Evolutionary conservation across 2,797 vertebrate species (phyloP).

Genomic region (Enteromius anoplus): DNA sequence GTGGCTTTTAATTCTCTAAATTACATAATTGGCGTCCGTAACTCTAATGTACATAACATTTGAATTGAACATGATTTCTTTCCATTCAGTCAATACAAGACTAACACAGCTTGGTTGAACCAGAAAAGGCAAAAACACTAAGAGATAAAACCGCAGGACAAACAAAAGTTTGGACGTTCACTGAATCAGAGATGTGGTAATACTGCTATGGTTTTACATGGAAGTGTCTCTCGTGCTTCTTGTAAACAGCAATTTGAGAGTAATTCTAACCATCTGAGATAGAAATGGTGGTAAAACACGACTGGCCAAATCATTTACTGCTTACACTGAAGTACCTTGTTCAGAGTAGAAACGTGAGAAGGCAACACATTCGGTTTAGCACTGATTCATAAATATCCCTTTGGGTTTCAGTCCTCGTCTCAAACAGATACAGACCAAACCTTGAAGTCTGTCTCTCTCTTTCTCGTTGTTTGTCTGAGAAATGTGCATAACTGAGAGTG

Average conservation of each 20-base stretch:
- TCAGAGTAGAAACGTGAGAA: constrained; percentile 67
- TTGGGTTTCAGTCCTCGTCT: constrained; percentile 66
- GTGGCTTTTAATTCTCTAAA: constrained; percentile 61
- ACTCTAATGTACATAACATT: constrained; percentile 67
- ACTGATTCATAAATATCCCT: constrained; percentile 75
- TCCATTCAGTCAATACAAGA: constrained; percentile 67
- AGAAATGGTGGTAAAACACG: neutral
- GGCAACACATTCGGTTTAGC: constrained; percentile 64
- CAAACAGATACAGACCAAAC: constrained; percentile 56
- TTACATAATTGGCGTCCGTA: constrained; percentile 65
- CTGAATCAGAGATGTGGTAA: constrained; percentile 62
- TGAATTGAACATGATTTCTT: constrained; percentile 65
- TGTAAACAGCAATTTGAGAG: constrained; percentile 80
- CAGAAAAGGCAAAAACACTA: constrained; percentile 58
- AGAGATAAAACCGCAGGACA: constrained; percentile 65
- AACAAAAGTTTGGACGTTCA: constrained; percentile 65
- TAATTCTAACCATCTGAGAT: constrained; percentile 79
- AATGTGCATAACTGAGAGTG: constrained; percentile 6
- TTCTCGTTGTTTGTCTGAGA: constrained; percentile 12
- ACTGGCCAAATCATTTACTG: constrained; percentile 54
- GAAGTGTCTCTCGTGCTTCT: constrained; percentile 70
- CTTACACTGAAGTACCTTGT: constrained; percentile 60
- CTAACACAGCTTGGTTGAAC: constrained; percentile 60
- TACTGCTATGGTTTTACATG: constrained; percentile 64
- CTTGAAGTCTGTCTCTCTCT: constrained; percentile 31